Conservation (phyloP, 2,888 invertebrate species). For the Lysandra coridon region DNA sequence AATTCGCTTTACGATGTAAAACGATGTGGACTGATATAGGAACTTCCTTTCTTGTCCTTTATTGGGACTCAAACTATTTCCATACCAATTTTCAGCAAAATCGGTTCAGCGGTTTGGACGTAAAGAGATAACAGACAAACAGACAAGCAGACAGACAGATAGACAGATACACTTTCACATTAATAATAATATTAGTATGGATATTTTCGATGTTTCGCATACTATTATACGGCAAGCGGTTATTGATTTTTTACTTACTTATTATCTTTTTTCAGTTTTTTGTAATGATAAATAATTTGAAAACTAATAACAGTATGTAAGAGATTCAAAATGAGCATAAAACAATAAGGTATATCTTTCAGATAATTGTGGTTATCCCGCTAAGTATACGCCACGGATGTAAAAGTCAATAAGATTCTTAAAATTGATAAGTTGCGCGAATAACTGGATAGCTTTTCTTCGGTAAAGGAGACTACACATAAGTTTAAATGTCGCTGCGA, state of each 20-base stretch:
- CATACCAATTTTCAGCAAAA: too few species aligned
- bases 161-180: background rate
- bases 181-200: too few species aligned
- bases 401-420: slow-evolving; percentile 27
- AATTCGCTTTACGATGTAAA: background rate
- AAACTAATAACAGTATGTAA: background rate
- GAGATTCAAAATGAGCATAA: background rate
- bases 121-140: background rate
- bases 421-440: slow-evolving; percentile 8
- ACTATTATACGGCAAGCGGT: background rate
- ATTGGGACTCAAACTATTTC: too few species aligned
- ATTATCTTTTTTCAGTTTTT: background rate
- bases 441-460: slow-evolving; percentile 15
- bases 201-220: too few species aligned
- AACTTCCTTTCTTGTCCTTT: too few species aligned
- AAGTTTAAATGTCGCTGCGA: background rate
- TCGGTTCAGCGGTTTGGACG: too few species aligned
- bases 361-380: background rate
- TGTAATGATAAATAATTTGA: background rate
- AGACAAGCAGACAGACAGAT: background rate
- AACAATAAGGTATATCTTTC: slow-evolving; percentile 2
- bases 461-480: background rate
- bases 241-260: background rate
- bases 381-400: slow-evolving; percentile 9
- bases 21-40: background rate